phyloP scores from a whole-genome alignment of 2,797 vertebrate genomes.

The Crocidura indochinensis region DNA sequence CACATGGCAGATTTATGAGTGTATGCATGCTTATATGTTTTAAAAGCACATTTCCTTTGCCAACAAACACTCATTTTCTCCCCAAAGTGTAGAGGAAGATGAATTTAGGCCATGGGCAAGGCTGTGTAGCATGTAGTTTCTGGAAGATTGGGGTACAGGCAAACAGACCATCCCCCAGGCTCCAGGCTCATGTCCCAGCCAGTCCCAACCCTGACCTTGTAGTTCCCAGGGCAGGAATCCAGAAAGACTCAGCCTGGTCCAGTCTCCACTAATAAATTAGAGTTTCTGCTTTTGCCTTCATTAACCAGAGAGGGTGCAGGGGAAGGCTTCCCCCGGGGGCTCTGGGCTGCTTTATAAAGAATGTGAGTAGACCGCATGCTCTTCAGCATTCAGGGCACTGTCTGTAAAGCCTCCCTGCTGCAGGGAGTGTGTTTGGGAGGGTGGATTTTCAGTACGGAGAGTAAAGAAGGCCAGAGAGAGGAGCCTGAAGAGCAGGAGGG shows the following conservation, averaged over 20 bases:
- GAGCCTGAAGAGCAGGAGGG: too few species aligned
- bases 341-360: constrained; percentile 55
- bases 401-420: neutral
- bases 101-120: constrained; percentile 11
- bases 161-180: neutral
- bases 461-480: neutral
- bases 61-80: neutral
- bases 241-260: neutral
- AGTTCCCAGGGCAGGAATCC: neutral
- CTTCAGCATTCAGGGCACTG: neutral
- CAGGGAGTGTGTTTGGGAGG: neutral
- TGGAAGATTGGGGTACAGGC: neutral
- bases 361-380: neutral
- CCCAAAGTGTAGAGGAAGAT: neutral
- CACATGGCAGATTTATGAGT: neutral
- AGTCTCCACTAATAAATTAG: neutral
- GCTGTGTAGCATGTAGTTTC: neutral
- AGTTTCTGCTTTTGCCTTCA: neutral
- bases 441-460: neutral
- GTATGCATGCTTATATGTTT: neutral
- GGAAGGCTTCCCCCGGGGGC: neutral
- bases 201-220: neutral
- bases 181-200: neutral
- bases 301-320: neutral
- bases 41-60: constrained; percentile 47